Conservation (phyloP, 1,140 invertebrate species). For the Centruroides sculpturatus region DNA sequence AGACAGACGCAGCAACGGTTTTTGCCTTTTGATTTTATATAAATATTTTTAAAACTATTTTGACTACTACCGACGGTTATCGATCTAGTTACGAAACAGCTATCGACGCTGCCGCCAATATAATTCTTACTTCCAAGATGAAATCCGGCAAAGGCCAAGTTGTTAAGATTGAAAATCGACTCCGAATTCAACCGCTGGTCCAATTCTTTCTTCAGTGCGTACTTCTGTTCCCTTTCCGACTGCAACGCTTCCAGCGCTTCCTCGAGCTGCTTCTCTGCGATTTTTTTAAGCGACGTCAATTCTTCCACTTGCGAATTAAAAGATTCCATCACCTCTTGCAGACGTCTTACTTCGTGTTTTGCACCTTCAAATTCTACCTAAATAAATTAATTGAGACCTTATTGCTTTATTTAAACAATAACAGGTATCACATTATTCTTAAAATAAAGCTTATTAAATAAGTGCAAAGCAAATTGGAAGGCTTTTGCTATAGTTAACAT, state of each 20-base stretch:
- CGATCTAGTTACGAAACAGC: conserved; percentile 3
- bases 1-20: conserved; percentile 6
- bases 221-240: conserved; percentile 90
- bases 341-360: conserved; percentile 85
- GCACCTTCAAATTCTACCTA: conserved; percentile 96
- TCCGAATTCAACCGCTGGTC: conserved; percentile 76
- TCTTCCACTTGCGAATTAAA: conserved; percentile 66
- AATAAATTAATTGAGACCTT: conserved; percentile 16
- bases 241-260: conserved; percentile 86
- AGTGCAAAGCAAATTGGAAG: neutral
- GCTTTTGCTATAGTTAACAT: too few species aligned
- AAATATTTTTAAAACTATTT: too few species aligned
- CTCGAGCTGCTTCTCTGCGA: conserved; percentile 86
- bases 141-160: conserved; percentile 18
- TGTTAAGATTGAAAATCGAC: conserved; percentile 58
- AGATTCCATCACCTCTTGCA: conserved; percentile 56
- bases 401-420: neutral
- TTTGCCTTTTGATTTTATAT: too few species aligned
- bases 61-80: conserved; percentile 1
- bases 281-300: conserved; percentile 74
- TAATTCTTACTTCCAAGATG: conserved; percentile 19
- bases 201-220: conserved; percentile 93
- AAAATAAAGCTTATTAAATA: conserved; percentile 17
- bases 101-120: conserved; percentile 9
- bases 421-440: neutral